Conservation (phyloP, 2,113 vertebrate genomes). For the Oenanthe melanoleuca region DNA sequence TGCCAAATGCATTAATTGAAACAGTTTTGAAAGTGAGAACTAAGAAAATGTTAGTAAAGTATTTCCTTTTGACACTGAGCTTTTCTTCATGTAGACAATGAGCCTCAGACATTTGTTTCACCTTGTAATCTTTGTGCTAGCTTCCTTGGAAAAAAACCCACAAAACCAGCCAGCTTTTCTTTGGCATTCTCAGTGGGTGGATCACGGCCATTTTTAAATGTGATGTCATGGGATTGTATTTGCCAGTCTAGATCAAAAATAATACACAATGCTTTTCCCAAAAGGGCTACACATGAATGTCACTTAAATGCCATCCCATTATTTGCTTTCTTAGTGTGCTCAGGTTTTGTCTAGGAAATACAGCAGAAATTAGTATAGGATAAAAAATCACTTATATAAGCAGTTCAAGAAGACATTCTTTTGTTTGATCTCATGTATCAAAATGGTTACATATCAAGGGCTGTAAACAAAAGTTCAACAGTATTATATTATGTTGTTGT, state of each 20-base stretch:
- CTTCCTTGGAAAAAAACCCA: neutral
- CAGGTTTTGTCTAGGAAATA: neutral
- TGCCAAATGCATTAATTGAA: neutral
- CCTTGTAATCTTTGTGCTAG: neutral
- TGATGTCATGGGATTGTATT: slow-evolving; percentile 51
- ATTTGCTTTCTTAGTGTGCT: neutral
- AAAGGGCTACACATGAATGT: neutral
- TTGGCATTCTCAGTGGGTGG: slow-evolving; percentile 23
- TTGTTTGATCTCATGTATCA: neutral
- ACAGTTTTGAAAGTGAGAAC: neutral
- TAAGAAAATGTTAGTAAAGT: neutral
- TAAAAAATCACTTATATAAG: neutral
- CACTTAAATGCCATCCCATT: neutral
- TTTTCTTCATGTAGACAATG: neutral
- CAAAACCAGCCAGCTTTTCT: neutral
- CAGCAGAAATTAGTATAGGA: neutral
- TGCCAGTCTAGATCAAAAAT: slow-evolving; percentile 11
- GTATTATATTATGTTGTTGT: slow-evolving; percentile 18
- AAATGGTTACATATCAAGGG: slow-evolving; percentile 17
- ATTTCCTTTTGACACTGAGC: neutral
- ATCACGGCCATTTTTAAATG: slow-evolving; percentile 45
- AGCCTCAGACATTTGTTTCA: neutral
- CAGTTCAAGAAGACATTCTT: neutral
- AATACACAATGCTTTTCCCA: slow-evolving; percentile 36
- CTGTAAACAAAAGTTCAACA: slow-evolving; percentile 50